Evolutionary conservation across 2,797 vertebrate genomes (phyloP).

Genomic region (Apogon hyalosoma): DNA sequence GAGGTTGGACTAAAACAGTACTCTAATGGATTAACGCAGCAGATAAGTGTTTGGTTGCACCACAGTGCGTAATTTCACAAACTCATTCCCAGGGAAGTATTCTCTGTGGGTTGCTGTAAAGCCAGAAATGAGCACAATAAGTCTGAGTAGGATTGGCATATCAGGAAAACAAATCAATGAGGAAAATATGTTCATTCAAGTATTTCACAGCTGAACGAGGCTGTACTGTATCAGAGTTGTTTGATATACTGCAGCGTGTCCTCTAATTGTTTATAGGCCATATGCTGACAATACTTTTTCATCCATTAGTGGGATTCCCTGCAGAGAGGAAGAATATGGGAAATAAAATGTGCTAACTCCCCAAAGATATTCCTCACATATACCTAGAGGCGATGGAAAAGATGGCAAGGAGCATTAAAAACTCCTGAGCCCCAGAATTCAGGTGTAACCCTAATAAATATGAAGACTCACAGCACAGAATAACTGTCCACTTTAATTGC

Average conservation of each 20-base stretch:
- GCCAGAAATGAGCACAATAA: slow-evolving; percentile 22
- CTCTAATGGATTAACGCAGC: slow-evolving; percentile 66
- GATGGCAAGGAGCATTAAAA: slow-evolving; percentile 39
- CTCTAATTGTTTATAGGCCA: slow-evolving; percentile 51
- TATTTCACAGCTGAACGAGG: slow-evolving; percentile 33
- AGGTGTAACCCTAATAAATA: slow-evolving; percentile 81
- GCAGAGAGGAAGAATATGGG: slow-evolving; percentile 44
- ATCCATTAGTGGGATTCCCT: slow-evolving; percentile 53
- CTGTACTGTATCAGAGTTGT: slow-evolving; percentile 8
- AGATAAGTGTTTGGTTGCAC: slow-evolving; percentile 61
- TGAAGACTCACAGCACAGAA: slow-evolving; percentile 57
- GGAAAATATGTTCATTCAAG: slow-evolving; percentile 9
- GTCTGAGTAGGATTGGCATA: slow-evolving; percentile 31
- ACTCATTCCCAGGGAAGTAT: slow-evolving; percentile 52
- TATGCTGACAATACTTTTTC: slow-evolving; percentile 53
- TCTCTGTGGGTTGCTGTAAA: slow-evolving; percentile 21
- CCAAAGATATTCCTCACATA: slow-evolving; percentile 51
- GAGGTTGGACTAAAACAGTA: slow-evolving; percentile 46
- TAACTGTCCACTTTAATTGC: slow-evolving; percentile 82
- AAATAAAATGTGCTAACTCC: slow-evolving; percentile 65
- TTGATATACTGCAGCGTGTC: slow-evolving; percentile 9
- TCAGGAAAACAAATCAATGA: slow-evolving; percentile 58
- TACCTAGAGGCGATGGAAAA: slow-evolving; percentile 53
- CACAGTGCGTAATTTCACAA: slow-evolving; percentile 54
- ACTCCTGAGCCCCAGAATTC: slow-evolving; percentile 66